Conservation (phyloP, 1,140 invertebrate genomes). For the Medauroidea extradentata region DNA sequence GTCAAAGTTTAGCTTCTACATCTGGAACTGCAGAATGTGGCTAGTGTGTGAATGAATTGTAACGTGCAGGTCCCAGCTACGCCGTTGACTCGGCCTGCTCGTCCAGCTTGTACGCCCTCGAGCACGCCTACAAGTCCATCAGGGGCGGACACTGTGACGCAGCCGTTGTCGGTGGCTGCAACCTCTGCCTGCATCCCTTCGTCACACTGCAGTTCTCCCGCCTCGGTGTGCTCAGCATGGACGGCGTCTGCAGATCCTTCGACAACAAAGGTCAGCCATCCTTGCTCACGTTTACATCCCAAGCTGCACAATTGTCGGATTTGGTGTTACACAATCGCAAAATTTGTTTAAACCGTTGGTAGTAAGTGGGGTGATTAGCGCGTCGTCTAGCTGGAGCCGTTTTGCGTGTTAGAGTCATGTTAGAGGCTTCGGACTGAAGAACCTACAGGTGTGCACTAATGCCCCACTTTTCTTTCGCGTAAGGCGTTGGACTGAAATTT, state of each 20-base stretch:
- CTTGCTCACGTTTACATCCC: background rate
- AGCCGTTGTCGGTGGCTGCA: conserved; percentile 81
- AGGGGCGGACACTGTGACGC: conserved; percentile 73
- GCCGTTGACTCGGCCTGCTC: conserved; percentile 86
- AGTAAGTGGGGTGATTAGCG: too few species aligned
- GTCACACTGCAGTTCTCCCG: conserved; percentile 71
- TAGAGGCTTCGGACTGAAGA: too few species aligned
- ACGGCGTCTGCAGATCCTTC: conserved; percentile 87
- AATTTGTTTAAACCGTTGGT: too few species aligned
- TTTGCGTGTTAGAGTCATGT: too few species aligned
- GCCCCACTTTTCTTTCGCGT: too few species aligned
- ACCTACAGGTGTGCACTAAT: too few species aligned
- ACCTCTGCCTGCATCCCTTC: conserved; percentile 80
- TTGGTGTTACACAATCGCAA: background rate
- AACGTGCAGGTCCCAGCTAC: conserved; percentile 73
- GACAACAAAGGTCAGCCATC: conserved; percentile 54
- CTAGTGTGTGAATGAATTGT: too few species aligned
- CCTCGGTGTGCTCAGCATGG: conserved; percentile 75
- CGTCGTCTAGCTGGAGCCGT: too few species aligned
- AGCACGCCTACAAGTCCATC: conserved; percentile 75
- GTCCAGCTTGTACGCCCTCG: conserved; percentile 79
- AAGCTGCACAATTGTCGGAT: background rate
- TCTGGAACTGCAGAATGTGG: too few species aligned
- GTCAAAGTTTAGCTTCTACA: too few species aligned
- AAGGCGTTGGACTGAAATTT: too few species aligned